Evolutionary conservation across 1,140 invertebrate genomes (phyloP).

Genomic region (Papilio aristodemus): DNA sequence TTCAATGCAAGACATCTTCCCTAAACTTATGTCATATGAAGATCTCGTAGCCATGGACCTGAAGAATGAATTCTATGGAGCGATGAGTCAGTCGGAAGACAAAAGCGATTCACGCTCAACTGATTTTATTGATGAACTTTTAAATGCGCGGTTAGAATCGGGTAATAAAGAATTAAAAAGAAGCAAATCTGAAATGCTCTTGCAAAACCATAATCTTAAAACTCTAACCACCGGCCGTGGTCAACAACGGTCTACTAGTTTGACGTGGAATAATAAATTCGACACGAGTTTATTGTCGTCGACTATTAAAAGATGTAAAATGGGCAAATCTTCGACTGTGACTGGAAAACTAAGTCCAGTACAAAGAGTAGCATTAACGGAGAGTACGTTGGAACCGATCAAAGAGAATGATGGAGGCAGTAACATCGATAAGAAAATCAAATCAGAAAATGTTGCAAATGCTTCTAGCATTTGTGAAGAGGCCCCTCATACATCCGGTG

Average conservation of each 20-base stretch:
- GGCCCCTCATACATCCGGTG: conserved; percentile 64
- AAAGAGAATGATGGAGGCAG: conserved; percentile 56
- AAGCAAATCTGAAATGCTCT: conserved; percentile 83
- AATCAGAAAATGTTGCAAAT: conserved; percentile 55
- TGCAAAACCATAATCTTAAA: conserved; percentile 76
- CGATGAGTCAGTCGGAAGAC: conserved; percentile 79
- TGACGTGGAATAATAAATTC: conserved; percentile 85
- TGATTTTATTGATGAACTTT: conserved; percentile 84
- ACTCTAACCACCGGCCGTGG: conserved; percentile 77
- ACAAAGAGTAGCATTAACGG: conserved; percentile 53
- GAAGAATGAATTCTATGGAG: conserved; percentile 81
- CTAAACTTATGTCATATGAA: conserved; percentile 65
- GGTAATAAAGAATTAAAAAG: conserved; percentile 82
- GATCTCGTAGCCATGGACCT: conserved; percentile 73
- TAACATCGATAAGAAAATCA: conserved; percentile 65
- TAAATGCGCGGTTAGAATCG: conserved; percentile 79
- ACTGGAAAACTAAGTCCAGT: conserved; percentile 72
- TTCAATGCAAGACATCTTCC: conserved; percentile 89
- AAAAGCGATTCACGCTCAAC: conserved; percentile 81
- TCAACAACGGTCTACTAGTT: conserved; percentile 84
- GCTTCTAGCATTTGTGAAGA: conserved; percentile 55
- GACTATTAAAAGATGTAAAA: conserved; percentile 85
- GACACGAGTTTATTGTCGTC: conserved; percentile 82
- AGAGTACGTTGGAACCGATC: conserved; percentile 61
- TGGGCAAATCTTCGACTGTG: conserved; percentile 74